Conservation (phyloP, 2,797 vertebrate species). For the Hirundo rustica region DNA sequence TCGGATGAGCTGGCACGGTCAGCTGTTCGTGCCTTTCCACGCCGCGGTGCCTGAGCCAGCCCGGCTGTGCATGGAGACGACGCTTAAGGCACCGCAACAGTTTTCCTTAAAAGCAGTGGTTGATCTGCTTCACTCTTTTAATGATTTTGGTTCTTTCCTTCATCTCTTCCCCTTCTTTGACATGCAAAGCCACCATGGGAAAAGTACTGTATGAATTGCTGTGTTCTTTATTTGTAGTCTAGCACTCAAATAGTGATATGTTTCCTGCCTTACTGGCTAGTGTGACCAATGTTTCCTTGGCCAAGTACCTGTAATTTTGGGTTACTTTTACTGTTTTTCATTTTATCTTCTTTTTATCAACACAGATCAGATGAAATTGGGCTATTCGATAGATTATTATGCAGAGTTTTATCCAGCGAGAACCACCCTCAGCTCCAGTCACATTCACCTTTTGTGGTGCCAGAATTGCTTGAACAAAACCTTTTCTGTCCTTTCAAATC, state of each 20-base stretch:
- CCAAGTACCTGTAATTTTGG: background rate
- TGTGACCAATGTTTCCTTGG: background rate
- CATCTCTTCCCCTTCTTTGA: background rate
- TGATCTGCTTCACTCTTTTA: background rate
- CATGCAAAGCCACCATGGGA: background rate
- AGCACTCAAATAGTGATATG: background rate
- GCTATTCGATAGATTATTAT: background rate
- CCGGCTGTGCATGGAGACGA: too few relatives aligned
- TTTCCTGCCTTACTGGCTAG: background rate
- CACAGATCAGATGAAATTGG: background rate
- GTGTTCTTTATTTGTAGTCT: background rate
- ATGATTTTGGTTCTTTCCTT: background rate
- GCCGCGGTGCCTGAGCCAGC: too few relatives aligned
- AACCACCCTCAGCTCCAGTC: background rate
- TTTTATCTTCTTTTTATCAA: background rate
- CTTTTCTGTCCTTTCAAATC: background rate
- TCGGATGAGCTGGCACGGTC: too few relatives aligned
- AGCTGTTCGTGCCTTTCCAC: too few relatives aligned
- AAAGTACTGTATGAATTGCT: background rate
- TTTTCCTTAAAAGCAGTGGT: background rate
- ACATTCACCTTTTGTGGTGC: background rate
- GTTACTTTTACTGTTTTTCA: background rate
- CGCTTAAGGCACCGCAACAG: too few relatives aligned
- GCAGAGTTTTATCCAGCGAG: background rate
- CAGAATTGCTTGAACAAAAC: background rate